Evolutionary conservation across 2,113 vertebrate genomes (phyloP), one percentile per base, ranked within the genome.

Genomic region (Spilogale gracilis): DNA sequence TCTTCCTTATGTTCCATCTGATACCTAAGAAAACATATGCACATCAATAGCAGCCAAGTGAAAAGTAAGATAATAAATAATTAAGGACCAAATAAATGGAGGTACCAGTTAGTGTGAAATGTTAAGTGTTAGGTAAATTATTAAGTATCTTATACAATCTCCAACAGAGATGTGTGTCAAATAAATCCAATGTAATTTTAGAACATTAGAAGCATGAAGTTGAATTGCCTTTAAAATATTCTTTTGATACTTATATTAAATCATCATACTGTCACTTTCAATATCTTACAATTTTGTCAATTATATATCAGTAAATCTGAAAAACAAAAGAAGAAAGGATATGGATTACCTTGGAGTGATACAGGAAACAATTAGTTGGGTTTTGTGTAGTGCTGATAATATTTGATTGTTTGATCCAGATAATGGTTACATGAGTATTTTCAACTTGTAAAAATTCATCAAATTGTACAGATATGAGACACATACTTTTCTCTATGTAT

Each of bases 61-160:
- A 73, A 81, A 54, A 63, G 20, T 73, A 74, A 80, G 74, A 13
- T 87, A 50, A n/a, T 60, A 91, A 92, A 52, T 73, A 95, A 87
- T n/a, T 71, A 71, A 87, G 25, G 13, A 3, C 16, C 9, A 48
- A 79, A 56, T 87, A 87, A 63, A 71, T 45, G 32, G 30, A 65
- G n/a, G 32, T 27, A 60, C 23, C 52, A n/a, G 38, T 71, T 60
- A n/a, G 9, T 17, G 18, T 5, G 23, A 78, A 45, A 27, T 85
- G 16, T 60, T 43, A n/a, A 89, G 12, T 30, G 32, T 16, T 30
- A 8, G 20, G 5, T 45, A 25, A 73, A 63, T 38, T 61, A 48
- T 16, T 54, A 32, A 50, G 65, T 21, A n/a, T 48, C 54, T 45
- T 38, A 13, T n/a, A 27, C 27, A 23, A 94, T 45, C 61, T 30